Base-by-base conservation (phyloP, 2,113 vertebrate genomes). In the Cyanoliseus patagonus region DNA sequence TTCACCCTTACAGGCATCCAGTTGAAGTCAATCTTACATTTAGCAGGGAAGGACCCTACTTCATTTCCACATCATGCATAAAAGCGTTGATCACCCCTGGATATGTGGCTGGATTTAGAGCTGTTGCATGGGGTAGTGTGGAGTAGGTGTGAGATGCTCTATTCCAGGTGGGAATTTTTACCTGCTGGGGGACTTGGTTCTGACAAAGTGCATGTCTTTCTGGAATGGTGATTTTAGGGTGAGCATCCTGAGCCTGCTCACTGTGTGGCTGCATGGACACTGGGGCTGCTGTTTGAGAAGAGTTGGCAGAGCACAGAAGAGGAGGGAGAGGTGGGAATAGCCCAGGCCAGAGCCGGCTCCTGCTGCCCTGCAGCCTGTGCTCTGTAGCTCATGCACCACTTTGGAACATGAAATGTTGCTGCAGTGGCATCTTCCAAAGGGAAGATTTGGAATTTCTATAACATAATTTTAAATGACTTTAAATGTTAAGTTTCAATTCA, bases 181-280 rank as follows among this genome's bases (percentile, higher is more conserved):
- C 30, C n/a, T 62, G 17, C 37, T 62, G 27, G 13, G 28, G 24
- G 39, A 10, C 7, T 1, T 4, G 35, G 28, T 25, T 73, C 78
- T 85, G 78, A 41, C 35, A 7, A 66, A 11, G n/a, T 37, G 5
- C 24, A 5, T 0, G 0, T 16, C 28, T 57, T 80, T 19, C 14
- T 30, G 1, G 63, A 72, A 7, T 7, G 31, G 15, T 63, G 68
- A 16, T 62, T 76, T 80, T 31, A 28, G 76, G 46, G 20, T 83
- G 31, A 67, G 28, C 19, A 47, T 59, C 37, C 49, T 30, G 44
- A n/a, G 7, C 28, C 52, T 31, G 24, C 75, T 55, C 3, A 1
- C 1, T 3, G 11, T 7, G n/a, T 41, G 69, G 28, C 16, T 63
- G 24, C 2, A 18, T 19, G 64, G 63, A 44, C 23, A 3, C 68